Percentiles rank a stretch among this genome's conserved stretches.
These are phyloP conservation scores for Prionailurus viverrinus DNA, from an alignment of 2,113 vertebrate genomes.

Conservation along the genomic window DNA sequence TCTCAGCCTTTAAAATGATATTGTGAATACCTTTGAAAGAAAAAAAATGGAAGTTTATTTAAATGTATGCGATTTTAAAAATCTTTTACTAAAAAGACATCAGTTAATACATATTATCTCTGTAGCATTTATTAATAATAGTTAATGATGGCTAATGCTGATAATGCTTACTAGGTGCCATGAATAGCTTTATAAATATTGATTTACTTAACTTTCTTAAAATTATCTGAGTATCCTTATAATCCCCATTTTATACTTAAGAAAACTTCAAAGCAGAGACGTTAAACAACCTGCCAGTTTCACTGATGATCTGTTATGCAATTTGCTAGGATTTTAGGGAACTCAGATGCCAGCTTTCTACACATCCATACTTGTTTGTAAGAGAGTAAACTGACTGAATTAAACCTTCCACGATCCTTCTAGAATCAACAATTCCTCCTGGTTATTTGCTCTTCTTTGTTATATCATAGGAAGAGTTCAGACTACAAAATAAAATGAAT, in stretches of 20 bases:
- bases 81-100: neutral
- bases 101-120: neutral
- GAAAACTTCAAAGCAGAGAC: conserved; percentile 3
- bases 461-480: neutral
- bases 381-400: neutral
- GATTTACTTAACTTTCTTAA: neutral
- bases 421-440: neutral
- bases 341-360: neutral
- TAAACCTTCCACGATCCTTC: neutral
- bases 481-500: neutral
- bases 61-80: neutral
- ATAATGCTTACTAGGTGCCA: neutral
- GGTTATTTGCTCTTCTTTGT: neutral
- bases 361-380: neutral
- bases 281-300: neutral
- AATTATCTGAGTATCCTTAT: neutral
- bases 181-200: neutral
- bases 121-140: neutral
- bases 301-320: neutral
- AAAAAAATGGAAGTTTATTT: conserved; percentile 2
- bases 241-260: neutral
- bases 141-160: neutral
- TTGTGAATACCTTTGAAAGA: neutral
- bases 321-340: neutral
- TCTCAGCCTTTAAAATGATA: conserved; percentile 54